Evolutionary conservation across 2,888 invertebrate genomes (phyloP), one percentile per base, ranked within the genome.

Genomic region (Tetranychus piercei): DNA sequence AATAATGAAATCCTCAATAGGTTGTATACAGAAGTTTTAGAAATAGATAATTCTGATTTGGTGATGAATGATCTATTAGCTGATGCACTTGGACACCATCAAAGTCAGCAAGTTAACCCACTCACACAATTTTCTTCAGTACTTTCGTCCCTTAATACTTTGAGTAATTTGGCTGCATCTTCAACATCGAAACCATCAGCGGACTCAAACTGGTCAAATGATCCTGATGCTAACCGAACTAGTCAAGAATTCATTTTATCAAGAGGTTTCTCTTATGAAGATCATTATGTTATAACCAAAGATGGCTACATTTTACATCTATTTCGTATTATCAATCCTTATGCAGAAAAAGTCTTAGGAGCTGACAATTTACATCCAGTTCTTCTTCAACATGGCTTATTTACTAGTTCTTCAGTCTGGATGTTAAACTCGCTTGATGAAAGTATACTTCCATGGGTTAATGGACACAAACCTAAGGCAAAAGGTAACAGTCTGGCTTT

Each of bases 181-280:
- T 6, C 55, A 15, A 3, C 55, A 55, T 1, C 7, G 55, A 55
- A 7, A 55, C 34, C 34, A 3, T 34, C 34, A 34, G 0, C 2
- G 3, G 34, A 34, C 3, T 4, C 34, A 34, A 34, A 34, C 34
- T 34, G 34, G 34, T 4, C 55, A 55, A 1, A 15, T 67, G 74
- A 74, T 69, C 69, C 74, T 6, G 74, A 74, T 22, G 1, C 15
- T 43, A 11, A 70, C 2, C 67, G 69, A 71, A 74, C 74, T 9
- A 6, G 6, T 6, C n/a, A n/a, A 44, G 67, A 74, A 23, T 23
- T 74, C 3, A n/a, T 74, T 43, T 18, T 20, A 44, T 74, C 74
- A 43, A 69, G 70, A 70, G 74, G 74, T n/a, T 74, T 74, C 34
- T 9, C 69, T 20, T 72, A 23, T 11, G 74, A 74, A 44, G 34